These are phyloP conservation scores for Thaumetopoea pityocampa DNA, from an alignment of 1,140 invertebrate genomes.

Conservation along the genomic window DNA sequence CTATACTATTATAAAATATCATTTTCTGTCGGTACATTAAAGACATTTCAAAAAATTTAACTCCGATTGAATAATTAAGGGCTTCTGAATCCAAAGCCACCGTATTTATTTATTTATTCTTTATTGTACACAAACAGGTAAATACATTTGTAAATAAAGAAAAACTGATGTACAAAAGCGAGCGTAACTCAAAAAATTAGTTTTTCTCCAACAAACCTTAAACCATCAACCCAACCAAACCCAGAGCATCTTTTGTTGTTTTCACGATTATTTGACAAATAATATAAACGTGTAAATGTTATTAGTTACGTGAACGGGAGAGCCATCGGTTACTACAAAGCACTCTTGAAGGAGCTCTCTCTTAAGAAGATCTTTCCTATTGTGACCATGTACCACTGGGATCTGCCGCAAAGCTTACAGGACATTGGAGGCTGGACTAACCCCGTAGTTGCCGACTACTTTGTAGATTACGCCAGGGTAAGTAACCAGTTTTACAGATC, in stretches of 20 bases:
- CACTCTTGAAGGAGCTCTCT: conserved; percentile 76
- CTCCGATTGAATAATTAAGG: too few relatives aligned
- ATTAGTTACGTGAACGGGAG: conserved; percentile 68
- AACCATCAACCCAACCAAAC: neutral
- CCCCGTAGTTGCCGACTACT: conserved; percentile 70
- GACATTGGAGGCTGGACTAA: conserved; percentile 72
- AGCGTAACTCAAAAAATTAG: too few relatives aligned
- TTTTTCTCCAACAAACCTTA: too few relatives aligned
- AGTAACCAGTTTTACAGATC: conserved; percentile 11
- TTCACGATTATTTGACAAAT: neutral
- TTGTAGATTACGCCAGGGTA: conserved; percentile 75
- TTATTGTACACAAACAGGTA: too few relatives aligned
- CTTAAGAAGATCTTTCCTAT: conserved; percentile 67
- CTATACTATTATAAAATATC: too few relatives aligned
- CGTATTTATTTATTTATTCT: too few relatives aligned
- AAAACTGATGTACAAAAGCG: too few relatives aligned
- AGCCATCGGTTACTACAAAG: conserved; percentile 79
- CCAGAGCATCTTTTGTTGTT: neutral
- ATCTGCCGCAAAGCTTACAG: conserved; percentile 67
- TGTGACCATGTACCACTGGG: conserved; percentile 76
- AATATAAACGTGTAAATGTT: conserved; percentile 3
- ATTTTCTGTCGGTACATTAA: too few relatives aligned
- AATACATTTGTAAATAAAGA: too few relatives aligned
- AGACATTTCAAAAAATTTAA: too few relatives aligned
- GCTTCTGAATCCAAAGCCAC: too few relatives aligned